Conservation (phyloP, 2,888 invertebrate genomes). For the Rhyacophila evoluta region DNA sequence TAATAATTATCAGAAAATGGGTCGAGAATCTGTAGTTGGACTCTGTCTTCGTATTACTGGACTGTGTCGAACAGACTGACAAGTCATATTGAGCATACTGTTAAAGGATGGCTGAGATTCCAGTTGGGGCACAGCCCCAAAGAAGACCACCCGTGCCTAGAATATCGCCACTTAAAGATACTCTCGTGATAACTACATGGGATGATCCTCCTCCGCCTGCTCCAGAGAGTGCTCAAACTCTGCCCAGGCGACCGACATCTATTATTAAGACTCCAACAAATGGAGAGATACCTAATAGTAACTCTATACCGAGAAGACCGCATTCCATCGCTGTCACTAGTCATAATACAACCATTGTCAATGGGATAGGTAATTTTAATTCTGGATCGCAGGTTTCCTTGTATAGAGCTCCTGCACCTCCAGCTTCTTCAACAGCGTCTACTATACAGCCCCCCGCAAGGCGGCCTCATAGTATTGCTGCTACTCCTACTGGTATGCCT, state of each 20-base stretch:
- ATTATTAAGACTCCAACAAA: constrained; percentile 54
- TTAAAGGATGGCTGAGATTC: constrained; percentile 61
- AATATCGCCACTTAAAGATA: constrained; percentile 56
- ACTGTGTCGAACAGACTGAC: neutral
- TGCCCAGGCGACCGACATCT: constrained; percentile 48
- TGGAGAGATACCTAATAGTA: constrained; percentile 56
- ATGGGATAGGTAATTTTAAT: constrained; percentile 57
- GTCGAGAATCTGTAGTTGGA: neutral
- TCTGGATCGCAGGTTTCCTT: constrained; percentile 60
- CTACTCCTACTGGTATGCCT: constrained; percentile 58
- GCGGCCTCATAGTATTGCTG: constrained; percentile 75
- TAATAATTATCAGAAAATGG: neutral
- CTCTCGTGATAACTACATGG: constrained; percentile 57
- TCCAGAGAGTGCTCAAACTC: constrained; percentile 58
- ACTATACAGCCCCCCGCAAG: constrained; percentile 61
- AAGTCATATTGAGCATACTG: neutral
- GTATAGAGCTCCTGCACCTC: constrained; percentile 67
- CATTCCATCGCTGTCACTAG: constrained; percentile 53
- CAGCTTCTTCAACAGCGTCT: constrained; percentile 55
- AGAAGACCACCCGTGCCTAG: constrained; percentile 54
- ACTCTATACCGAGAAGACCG: constrained; percentile 53
- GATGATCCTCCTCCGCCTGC: constrained; percentile 69
- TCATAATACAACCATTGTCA: constrained; percentile 29
- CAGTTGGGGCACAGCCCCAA: constrained; percentile 59
- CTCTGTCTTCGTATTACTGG: neutral